Evolutionary conservation across 2,888 invertebrate species (phyloP).

Genomic region (Microctonus hyperodae): DNA sequence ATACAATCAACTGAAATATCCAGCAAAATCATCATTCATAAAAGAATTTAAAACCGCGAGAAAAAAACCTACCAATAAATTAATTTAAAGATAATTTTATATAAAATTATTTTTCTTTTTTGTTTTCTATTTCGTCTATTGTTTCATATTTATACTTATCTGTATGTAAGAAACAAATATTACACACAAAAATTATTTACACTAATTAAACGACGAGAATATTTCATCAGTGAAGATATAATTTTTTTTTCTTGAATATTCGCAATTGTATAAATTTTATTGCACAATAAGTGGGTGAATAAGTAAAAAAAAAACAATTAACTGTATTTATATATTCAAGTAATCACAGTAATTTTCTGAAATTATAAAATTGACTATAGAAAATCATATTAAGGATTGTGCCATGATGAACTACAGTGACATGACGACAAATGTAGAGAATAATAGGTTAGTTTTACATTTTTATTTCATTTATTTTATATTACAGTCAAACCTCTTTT

Average conservation of each 20-base stretch:
- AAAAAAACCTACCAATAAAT: neutral
- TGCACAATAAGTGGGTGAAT: conserved; percentile 1
- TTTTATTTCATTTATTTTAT: conserved; percentile 6
- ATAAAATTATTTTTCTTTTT: no score
- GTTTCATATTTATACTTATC: neutral
- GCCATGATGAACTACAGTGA: conserved; percentile 42
- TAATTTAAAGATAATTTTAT: neutral
- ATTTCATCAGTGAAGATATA: neutral
- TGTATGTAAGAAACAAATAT: no score
- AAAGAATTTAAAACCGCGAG: neutral
- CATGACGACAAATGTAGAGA: conserved; percentile 38
- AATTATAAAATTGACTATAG: conserved; percentile 3
- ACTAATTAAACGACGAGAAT: neutral
- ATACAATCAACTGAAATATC: no score
- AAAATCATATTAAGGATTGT: conserved; percentile 30
- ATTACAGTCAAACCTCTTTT: no score
- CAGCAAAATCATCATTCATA: no score
- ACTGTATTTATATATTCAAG: neutral
- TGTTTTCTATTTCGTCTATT: neutral
- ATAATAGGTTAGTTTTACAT: conserved; percentile 38
- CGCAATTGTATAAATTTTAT: neutral
- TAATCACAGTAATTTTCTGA: neutral
- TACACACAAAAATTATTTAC: no score
- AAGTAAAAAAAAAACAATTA: neutral
- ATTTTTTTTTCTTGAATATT: neutral